Conservation (phyloP, 2,888 invertebrate species). For the Deilephila porcellus region DNA sequence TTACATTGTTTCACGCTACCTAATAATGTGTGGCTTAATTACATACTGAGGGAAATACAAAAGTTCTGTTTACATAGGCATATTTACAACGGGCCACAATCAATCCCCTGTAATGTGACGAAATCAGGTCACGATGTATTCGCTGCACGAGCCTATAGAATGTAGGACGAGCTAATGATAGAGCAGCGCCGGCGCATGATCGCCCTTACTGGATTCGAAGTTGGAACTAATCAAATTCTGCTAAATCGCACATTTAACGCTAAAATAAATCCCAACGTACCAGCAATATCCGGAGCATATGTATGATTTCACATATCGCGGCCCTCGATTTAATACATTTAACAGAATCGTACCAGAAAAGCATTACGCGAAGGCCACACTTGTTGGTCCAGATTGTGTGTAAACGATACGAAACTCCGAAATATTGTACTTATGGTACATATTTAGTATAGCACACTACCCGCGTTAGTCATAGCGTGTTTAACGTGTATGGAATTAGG, state of each 20-base stretch:
- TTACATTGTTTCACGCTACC: slow-evolving; percentile 4
- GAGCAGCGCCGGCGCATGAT: slow-evolving; percentile 63
- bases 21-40: background rate
- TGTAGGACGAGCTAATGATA: slow-evolving; percentile 80
- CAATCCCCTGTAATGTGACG: slow-evolving; percentile 46
- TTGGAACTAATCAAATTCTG: slow-evolving; percentile 32
- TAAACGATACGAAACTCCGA: background rate
- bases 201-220: slow-evolving; percentile 59
- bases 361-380: background rate
- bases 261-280: slow-evolving; percentile 26
- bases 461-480: background rate
- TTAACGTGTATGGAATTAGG: background rate
- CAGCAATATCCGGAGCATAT: background rate
- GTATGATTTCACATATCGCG: slow-evolving; percentile 7
- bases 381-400: background rate
- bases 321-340: slow-evolving; percentile 12
- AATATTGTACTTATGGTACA: background rate
- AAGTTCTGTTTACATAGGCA: background rate
- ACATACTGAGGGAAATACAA: background rate
- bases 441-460: background rate
- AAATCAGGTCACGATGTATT: slow-evolving; percentile 75
- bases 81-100: background rate
- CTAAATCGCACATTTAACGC: background rate
- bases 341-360: slow-evolving; percentile 16
- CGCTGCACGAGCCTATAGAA: slow-evolving; percentile 69